Percentiles rank a stretch among this genome's conserved stretches.
phyloP scores from a whole-genome alignment of 2,113 vertebrate genomes.

The Cettia cetti region DNA sequence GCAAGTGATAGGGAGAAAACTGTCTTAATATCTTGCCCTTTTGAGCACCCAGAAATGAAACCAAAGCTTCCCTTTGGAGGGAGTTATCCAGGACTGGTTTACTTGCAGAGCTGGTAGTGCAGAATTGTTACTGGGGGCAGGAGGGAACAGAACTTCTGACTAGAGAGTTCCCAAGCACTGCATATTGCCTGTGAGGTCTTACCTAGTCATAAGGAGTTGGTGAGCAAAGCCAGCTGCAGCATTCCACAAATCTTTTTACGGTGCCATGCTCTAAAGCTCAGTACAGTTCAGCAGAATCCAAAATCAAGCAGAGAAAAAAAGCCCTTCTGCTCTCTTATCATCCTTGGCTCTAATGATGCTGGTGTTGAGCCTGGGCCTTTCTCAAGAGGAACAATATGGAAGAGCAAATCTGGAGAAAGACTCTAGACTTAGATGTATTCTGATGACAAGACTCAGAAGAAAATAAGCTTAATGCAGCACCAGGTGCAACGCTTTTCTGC shows the following conservation, averaged over 20 bases:
- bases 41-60: background rate
- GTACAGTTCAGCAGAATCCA: background rate
- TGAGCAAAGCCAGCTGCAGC: constrained; percentile 12
- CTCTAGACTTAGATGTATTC: background rate
- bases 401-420: background rate
- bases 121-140: background rate
- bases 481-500: background rate
- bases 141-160: background rate
- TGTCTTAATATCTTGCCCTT: background rate
- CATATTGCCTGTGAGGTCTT: background rate
- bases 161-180: background rate
- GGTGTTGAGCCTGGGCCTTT: constrained; percentile 14
- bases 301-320: background rate
- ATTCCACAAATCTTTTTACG: background rate
- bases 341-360: constrained; percentile 10
- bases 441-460: background rate
- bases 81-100: background rate
- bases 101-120: background rate
- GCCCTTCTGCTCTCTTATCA: background rate
- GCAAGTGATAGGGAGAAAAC: background rate
- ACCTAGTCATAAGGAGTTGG: background rate
- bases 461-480: background rate
- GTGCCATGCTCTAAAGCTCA: background rate
- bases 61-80: background rate
- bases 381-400: background rate